Percentiles rank a stretch among this genome's conserved stretches.
phyloP scores from a whole-genome alignment of 2,888 invertebrate species.

The Bombyx huttoni region DNA sequence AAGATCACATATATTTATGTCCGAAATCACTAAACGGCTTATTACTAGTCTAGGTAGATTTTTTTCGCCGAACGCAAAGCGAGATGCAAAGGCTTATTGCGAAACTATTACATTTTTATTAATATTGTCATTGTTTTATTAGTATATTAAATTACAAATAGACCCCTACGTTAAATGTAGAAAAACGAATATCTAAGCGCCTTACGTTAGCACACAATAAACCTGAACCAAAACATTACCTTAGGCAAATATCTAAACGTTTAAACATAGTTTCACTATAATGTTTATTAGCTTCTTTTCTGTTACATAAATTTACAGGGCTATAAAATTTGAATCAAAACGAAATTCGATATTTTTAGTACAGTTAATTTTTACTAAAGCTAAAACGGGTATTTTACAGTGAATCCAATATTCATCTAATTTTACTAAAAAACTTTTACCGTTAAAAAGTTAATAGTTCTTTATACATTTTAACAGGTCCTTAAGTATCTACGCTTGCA shows the following conservation, averaged over 20 bases:
- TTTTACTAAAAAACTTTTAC: background rate
- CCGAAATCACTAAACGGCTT: constrained; percentile 32
- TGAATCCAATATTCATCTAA: background rate
- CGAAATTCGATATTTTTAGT: constrained; percentile 37
- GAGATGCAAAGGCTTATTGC: constrained; percentile 57
- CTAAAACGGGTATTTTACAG: background rate
- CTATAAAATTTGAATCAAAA: constrained; percentile 27
- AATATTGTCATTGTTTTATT: constrained; percentile 70
- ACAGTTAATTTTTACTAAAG: constrained; percentile 5
- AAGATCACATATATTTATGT: constrained; percentile 9
- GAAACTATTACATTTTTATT: constrained; percentile 52
- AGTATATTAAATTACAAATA: constrained; percentile 61
- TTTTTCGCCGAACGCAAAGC: constrained; percentile 47
- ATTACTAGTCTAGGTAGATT: constrained; percentile 38
- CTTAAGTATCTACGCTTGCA: background rate
- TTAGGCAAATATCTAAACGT: background rate
- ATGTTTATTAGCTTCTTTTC: background rate
- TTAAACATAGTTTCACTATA: background rate
- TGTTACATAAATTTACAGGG: constrained; percentile 30
- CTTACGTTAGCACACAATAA: background rate
- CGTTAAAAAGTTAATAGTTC: background rate
- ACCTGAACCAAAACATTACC: constrained; percentile 2
- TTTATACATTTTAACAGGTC: background rate
- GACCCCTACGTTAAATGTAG: constrained; percentile 43
- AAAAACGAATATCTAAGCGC: constrained; percentile 30